Evolutionary conservation across 1,140 invertebrate species (phyloP), one percentile per base, ranked within the genome.

Genomic region (Wiebesia pumilae): DNA sequence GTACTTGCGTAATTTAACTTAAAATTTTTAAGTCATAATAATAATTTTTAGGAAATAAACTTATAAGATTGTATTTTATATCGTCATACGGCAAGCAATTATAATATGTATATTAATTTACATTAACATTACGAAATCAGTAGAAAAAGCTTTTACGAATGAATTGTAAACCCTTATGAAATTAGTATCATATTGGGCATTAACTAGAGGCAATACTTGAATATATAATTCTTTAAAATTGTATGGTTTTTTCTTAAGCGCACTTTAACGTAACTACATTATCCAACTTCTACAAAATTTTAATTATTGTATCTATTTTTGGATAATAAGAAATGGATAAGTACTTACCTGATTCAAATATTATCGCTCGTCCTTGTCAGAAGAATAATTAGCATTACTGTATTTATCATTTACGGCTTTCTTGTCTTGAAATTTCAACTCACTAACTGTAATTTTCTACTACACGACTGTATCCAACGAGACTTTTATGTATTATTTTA

Each of bases 371-470:
- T 1, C 24, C 43, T 75, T 75, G 6, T 24, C 40, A 75, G 38
- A 75, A 79, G 30, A 2, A 79, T 79, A n/a, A 79, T 79, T 30
- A 79, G 21, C 27, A 30, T 77, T 30, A 77, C 27, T 43, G 30
- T 79, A 54, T 79, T 35, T 77, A n/a, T 47, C 43, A 30, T 47
- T 77, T 79, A 58, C 35, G 47, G n/a, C 77, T 79, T 79, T 79
- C 47, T 54, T 79, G 33, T 79, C n/a, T 54, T 16, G 33, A 79
- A 79, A 79, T 51, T 54, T 54, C 47, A 35, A 24, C 73, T 77
- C 27, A 19, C 14, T 51, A 33, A 19, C 43, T 79, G 21, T 79
- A 51, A 54, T 54, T 79, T 54, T 21, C 43, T 35, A 58, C 54
- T 58, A 54, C 77, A 33, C 54, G 24, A 51, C 43, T n/a, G 38